These are phyloP conservation scores for Pollenia angustigena DNA, from an alignment of 2,888 invertebrate genomes.

Conservation along the genomic window DNA sequence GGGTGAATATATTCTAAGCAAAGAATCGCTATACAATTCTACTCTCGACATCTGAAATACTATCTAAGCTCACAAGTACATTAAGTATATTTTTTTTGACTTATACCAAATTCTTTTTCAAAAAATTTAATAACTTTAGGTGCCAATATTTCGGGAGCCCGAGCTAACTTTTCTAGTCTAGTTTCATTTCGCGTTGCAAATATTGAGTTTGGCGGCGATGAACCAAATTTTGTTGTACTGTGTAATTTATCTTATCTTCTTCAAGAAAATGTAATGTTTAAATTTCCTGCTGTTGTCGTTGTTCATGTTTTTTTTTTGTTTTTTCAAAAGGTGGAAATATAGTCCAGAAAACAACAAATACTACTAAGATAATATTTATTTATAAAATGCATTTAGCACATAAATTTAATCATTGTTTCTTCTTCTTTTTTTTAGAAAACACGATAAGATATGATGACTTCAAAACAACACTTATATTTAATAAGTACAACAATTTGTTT, in stretches of 20 bases:
- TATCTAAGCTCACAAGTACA: too few species aligned
- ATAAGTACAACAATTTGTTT: conserved; percentile 24
- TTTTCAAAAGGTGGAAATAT: background rate
- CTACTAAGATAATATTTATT: conserved; percentile 19
- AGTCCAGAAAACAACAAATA: background rate
- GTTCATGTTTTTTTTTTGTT: background rate
- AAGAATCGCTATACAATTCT: too few species aligned
- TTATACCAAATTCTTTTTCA: too few species aligned
- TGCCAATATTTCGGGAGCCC: too few species aligned
- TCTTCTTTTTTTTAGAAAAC: background rate
- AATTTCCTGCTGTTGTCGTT: conserved; percentile 10
- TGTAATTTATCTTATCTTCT: conserved; percentile 52
- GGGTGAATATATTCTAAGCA: too few species aligned
- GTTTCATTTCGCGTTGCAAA: background rate
- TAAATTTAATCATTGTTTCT: conserved; percentile 46
- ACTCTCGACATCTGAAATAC: too few species aligned
- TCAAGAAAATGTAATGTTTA: conserved; percentile 9
- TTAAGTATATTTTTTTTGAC: too few species aligned
- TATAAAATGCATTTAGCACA: conserved; percentile 47
- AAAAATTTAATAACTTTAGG: too few species aligned
- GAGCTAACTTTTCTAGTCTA: too few species aligned
- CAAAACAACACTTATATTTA: background rate
- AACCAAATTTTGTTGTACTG: too few species aligned
- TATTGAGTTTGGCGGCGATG: background rate
- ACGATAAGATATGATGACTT: conserved; percentile 48